These are phyloP conservation scores for Sebastes taczanowskii DNA, from an alignment of 2,797 vertebrate species.

Conservation along the genomic window DNA sequence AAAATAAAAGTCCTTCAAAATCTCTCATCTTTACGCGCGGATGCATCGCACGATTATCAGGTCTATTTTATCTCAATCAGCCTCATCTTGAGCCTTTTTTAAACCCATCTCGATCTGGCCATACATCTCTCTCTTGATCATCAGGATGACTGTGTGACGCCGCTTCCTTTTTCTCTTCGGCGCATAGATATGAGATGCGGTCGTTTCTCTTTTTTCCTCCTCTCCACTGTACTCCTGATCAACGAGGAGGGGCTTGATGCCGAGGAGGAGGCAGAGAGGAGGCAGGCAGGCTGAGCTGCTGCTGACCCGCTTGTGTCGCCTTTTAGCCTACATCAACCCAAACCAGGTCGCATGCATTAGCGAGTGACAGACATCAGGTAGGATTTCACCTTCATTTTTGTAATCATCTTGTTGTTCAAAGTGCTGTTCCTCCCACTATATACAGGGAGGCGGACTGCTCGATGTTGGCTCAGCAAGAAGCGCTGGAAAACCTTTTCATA, in stretches of 20 bases:
- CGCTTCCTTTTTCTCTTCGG: constrained; percentile 57
- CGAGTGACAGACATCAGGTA: constrained; percentile 80
- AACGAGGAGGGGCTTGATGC: constrained; percentile 83
- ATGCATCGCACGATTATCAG: neutral
- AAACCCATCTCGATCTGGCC: neutral
- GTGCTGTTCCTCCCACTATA: constrained; percentile 27
- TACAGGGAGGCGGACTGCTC: constrained; percentile 50
- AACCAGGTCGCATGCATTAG: constrained; percentile 77
- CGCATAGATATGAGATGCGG: constrained; percentile 50
- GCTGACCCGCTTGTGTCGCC: constrained; percentile 70
- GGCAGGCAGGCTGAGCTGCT: constrained; percentile 48
- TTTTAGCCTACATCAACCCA: constrained; percentile 63
- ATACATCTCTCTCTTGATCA: neutral
- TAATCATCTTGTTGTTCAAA: constrained; percentile 1
- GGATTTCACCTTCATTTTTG: constrained; percentile 54
- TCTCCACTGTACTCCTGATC: constrained; percentile 70
- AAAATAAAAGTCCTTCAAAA: constrained; percentile 32
- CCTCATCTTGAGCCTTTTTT: neutral
- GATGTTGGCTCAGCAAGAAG: constrained; percentile 59
- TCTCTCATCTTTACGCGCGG: neutral
- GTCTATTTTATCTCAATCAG: neutral
- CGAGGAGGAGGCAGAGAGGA: constrained; percentile 62
- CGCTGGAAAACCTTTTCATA: constrained; percentile 64
- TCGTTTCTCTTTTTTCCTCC: neutral
- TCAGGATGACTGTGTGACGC: constrained; percentile 61